Evolutionary conservation across 2,113 vertebrate species (phyloP), one percentile per base, ranked within the genome.

Genomic region (Anoplopoma fimbria): DNA sequence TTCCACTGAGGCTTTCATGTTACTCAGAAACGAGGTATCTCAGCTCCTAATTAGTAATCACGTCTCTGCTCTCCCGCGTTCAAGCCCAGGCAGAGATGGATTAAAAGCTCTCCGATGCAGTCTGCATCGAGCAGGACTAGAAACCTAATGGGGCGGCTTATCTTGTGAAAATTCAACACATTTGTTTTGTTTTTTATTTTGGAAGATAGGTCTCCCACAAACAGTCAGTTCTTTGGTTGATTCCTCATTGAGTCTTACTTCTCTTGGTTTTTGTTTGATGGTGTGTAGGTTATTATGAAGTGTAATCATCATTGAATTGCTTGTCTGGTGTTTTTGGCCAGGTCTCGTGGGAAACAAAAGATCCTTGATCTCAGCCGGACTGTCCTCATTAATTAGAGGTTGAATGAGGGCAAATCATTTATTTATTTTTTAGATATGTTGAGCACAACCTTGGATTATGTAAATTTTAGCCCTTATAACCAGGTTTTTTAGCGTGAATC

Each of bases 61-160:
- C 27, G 62, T 75, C 73, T 67, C 73, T 55, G 27, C 74, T 74
- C 53, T 42, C 38, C 72, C 3, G 14, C 60, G 57, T 77, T 74
- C 45, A 77, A 74, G n/a, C 57, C 0, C 27, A 58, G 49, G 38
- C 57, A 73, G 21, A 73, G 67, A 81, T 79, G 40, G 74, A 87
- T 85, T 81, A 40, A 64, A 75, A 67, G 58, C 58, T 76, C 60
- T 79, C 31, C 27, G 58, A 14, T 79, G 25, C 67, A 47, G 73
- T 60, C 69, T 31, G 69, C 57, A 61, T 9, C 58, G 36, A 79
- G 68, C 62, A 33, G 36, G 51, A n/a, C 40, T 77, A 61, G n/a
- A 79, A 79, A 72, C 13, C 36, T 64, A 79, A 77, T 73, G 47
- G 57, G 79, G 65, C 12, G 55, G 31, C n/a, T 57, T 36, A 38